Evolutionary conservation across 2,888 invertebrate species (phyloP).

Genomic region (Tyria jacobaeae): DNA sequence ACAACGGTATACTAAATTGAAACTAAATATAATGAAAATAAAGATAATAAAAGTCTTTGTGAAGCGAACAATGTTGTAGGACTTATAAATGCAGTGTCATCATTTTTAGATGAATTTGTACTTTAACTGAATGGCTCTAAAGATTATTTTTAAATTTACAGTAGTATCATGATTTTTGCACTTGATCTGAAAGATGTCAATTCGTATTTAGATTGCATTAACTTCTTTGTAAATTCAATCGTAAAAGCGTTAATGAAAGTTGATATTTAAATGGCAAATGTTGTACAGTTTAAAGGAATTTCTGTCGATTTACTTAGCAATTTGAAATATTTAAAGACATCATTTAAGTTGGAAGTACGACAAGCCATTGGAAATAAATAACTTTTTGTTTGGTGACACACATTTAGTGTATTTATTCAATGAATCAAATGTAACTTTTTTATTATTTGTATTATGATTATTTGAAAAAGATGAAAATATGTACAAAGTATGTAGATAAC

Average conservation of each 20-base stretch:
- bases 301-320: slow-evolving; percentile 49
- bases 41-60: slow-evolving; percentile 21
- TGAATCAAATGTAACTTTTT: too few relatives aligned
- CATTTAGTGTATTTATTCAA: not conserved
- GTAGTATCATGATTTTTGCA: slow-evolving; percentile 37
- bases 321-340: slow-evolving; percentile 52
- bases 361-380: slow-evolving; percentile 45
- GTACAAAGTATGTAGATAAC: not conserved
- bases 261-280: slow-evolving; percentile 34
- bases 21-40: slow-evolving; percentile 29
- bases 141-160: slow-evolving; percentile 22
- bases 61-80: slow-evolving; percentile 22
- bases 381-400: slow-evolving; percentile 10
- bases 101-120: slow-evolving; percentile 28
- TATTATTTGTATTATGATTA: too few relatives aligned
- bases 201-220: slow-evolving; percentile 42
- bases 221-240: slow-evolving; percentile 26
- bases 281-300: slow-evolving; percentile 37
- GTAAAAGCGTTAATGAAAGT: slow-evolving; percentile 37
- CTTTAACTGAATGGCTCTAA: slow-evolving; percentile 27
- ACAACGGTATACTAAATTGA: slow-evolving; percentile 30
- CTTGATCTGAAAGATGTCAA: slow-evolving; percentile 47
- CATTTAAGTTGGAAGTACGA: slow-evolving; percentile 43
- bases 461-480: too few relatives aligned
- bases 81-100: slow-evolving; percentile 31